Evolutionary conservation across 1,140 invertebrate genomes (phyloP).

Genomic region (Diabrotica undecimpunctata): DNA sequence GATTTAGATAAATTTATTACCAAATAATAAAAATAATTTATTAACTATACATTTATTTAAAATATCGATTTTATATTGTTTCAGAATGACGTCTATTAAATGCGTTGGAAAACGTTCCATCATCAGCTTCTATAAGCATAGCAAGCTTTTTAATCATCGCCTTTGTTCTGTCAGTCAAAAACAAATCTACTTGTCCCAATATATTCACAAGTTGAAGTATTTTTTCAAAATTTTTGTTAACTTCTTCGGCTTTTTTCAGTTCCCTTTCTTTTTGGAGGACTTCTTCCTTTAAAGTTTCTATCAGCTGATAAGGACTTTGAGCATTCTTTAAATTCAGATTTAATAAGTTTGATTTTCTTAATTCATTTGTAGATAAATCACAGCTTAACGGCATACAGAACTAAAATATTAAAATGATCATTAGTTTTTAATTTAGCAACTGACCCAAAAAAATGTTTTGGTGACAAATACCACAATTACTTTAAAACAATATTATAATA

Average conservation of each 20-base stretch:
- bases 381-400: no score
- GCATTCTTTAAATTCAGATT: constrained; percentile 5
- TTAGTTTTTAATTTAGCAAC: no score
- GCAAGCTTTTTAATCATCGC: constrained; percentile 40
- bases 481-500: no score
- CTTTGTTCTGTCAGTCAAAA: constrained; percentile 39
- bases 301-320: constrained; percentile 20
- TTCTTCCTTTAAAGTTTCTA: constrained; percentile 32
- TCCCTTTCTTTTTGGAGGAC: constrained; percentile 39
- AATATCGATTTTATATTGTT: not conserved
- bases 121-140: constrained; percentile 36
- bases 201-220: constrained; percentile 44
- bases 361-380: no score
- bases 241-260: constrained; percentile 35
- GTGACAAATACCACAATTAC: no score
- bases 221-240: constrained; percentile 42
- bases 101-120: constrained; percentile 12
- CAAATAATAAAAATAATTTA: no score
- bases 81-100: constrained; percentile 4
- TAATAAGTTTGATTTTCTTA: no score
- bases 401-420: no score
- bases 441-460: no score
- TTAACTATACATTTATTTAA: no score
- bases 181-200: constrained; percentile 44
- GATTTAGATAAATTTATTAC: no score